Evolutionary conservation across 2,797 vertebrate genomes (phyloP).

Genomic region (Silurus aristotelis): DNA sequence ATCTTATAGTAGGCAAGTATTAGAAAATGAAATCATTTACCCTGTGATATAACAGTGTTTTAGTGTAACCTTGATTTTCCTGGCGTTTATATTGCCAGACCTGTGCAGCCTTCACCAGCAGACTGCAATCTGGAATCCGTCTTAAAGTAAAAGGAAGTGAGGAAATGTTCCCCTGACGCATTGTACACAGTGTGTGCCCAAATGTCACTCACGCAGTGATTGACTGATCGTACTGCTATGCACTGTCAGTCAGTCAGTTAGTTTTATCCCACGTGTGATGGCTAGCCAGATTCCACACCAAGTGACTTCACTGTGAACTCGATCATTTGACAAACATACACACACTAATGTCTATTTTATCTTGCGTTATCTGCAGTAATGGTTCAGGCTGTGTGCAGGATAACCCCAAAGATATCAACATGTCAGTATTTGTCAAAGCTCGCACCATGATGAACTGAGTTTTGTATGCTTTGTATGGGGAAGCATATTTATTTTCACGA

Average conservation of each 20-base stretch:
- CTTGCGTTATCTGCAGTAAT: conserved; percentile 1
- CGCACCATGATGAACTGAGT: conserved; percentile 2
- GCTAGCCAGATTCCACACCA: conserved; percentile 16
- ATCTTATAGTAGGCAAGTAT: neutral
- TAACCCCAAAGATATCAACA: conserved; percentile 14
- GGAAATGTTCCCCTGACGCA: conserved; percentile 27
- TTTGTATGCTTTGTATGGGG: conserved; percentile 5
- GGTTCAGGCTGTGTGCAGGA: conserved; percentile 3
- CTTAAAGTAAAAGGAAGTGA: conserved; percentile 27
- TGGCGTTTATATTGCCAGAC: neutral
- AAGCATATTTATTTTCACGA: conserved; percentile 29
- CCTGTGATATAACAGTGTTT: conserved; percentile 3
- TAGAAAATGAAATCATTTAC: neutral
- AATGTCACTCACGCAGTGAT: conserved; percentile 12
- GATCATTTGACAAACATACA: conserved; percentile 5
- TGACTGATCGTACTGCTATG: neutral
- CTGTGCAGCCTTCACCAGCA: conserved; percentile 7
- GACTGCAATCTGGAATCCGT: conserved; percentile 35
- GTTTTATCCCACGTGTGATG: conserved; percentile 8
- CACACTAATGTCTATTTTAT: conserved; percentile 6
- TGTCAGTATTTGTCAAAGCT: conserved; percentile 25
- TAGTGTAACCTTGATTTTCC: conserved; percentile 23
- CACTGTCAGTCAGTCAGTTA: conserved; percentile 13
- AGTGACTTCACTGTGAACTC: neutral
- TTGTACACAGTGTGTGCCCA: conserved; percentile 3